A percentile compares a stretch with the other conserved stretches of the same genome.
Evolutionary conservation across 2,113 vertebrate genomes (phyloP).

Genomic region (Urocitellus parryii): DNA sequence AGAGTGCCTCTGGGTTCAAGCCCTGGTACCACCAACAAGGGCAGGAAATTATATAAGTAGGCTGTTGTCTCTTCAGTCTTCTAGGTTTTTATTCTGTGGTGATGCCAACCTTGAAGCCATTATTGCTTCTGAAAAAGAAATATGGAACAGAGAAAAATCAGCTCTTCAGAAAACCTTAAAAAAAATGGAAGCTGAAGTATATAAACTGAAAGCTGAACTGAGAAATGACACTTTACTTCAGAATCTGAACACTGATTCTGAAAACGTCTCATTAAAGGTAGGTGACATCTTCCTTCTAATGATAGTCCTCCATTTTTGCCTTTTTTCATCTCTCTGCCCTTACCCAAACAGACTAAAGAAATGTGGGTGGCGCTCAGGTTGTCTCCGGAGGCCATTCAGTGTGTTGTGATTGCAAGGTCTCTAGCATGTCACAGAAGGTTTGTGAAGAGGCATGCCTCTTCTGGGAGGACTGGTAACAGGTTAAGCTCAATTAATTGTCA

Average conservation of each 20-base stretch:
- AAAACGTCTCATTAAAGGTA: constrained; percentile 96
- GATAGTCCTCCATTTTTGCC: accelerated
- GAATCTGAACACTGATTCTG: constrained; percentile 89
- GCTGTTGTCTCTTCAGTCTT: constrained; percentile 85
- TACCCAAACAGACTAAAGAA: neutral
- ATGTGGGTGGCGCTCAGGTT: neutral
- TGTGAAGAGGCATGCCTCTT: neutral
- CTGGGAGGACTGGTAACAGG: neutral
- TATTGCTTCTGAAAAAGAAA: constrained; percentile 91
- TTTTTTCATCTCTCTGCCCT: neutral
- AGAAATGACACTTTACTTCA: constrained; percentile 90
- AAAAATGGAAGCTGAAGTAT: constrained; percentile 91
- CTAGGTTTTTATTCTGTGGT: constrained; percentile 77
- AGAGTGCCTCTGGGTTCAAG: too few relatives aligned
- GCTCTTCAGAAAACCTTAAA: constrained; percentile 92
- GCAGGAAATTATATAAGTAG: neutral
- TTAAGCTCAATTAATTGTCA: neutral
- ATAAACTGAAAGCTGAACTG: constrained; percentile 91
- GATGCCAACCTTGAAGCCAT: constrained; percentile 85
- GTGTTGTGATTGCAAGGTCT: neutral
- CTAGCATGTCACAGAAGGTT: neutral
- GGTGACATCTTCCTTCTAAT: neutral
- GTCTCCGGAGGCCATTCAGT: neutral
- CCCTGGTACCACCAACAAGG: too few relatives aligned
- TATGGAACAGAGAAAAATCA: constrained; percentile 92